Evolutionary conservation across 2,797 vertebrate genomes (phyloP).

Genomic region (Pempheris klunzingeri): DNA sequence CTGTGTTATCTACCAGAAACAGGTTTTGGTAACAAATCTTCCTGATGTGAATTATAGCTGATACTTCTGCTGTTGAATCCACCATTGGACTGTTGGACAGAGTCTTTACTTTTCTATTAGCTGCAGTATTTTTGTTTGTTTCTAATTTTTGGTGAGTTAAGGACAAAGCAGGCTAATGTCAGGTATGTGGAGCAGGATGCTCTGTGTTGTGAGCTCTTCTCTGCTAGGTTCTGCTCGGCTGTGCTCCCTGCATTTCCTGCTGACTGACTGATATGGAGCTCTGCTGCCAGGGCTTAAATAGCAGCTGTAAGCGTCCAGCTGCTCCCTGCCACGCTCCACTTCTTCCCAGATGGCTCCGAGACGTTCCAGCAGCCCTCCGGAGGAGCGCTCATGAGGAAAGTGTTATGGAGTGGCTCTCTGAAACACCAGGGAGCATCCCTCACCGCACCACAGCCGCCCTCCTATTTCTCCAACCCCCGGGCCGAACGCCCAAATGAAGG

Average conservation of each 20-base stretch:
- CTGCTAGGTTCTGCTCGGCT: slow-evolving; percentile 65
- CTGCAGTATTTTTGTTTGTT: background rate
- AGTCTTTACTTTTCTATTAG: background rate
- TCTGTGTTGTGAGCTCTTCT: slow-evolving; percentile 50
- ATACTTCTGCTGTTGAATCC: background rate
- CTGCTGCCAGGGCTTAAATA: slow-evolving; percentile 87
- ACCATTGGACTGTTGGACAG: background rate
- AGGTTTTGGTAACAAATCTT: background rate
- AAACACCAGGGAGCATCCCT: slow-evolving; percentile 82
- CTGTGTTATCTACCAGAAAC: background rate
- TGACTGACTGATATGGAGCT: slow-evolving; percentile 82
- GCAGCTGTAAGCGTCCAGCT: slow-evolving; percentile 87
- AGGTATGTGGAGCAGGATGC: slow-evolving; percentile 41
- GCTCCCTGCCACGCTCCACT: slow-evolving; percentile 88
- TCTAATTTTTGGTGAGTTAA: slow-evolving; percentile 2
- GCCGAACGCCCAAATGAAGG: slow-evolving; percentile 72
- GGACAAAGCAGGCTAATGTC: slow-evolving; percentile 11
- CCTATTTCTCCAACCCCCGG: slow-evolving; percentile 72
- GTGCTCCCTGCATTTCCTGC: slow-evolving; percentile 71
- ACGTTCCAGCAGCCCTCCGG: slow-evolving; percentile 86
- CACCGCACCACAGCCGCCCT: slow-evolving; percentile 71
- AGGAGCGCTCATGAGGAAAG: slow-evolving; percentile 84
- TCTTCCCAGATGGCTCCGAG: slow-evolving; percentile 88
- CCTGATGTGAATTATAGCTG: background rate
- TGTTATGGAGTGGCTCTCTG: slow-evolving; percentile 85